These are phyloP conservation scores for Myiothlypis coronata DNA, from an alignment of 2,797 vertebrate genomes.

Conservation along the genomic window DNA sequence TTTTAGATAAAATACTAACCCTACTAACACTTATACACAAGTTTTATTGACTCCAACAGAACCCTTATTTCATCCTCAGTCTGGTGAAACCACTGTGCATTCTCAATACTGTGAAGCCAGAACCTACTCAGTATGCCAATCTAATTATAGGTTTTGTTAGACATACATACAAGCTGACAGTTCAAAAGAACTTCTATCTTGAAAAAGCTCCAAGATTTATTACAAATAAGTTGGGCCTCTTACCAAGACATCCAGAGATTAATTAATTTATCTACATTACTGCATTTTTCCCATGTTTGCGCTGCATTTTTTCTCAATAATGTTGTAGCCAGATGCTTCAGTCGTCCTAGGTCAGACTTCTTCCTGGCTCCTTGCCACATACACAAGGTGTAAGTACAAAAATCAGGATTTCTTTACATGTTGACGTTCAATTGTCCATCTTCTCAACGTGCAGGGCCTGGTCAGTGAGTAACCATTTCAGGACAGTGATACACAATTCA, in stretches of 20 bases:
- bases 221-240: constrained; percentile 17
- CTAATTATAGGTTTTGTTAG: background rate
- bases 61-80: background rate
- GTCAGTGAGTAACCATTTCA: background rate
- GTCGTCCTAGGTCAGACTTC: background rate
- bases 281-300: background rate
- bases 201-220: constrained; percentile 12
- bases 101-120: background rate
- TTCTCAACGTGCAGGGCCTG: background rate
- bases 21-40: fast-evolving
- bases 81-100: background rate
- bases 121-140: background rate
- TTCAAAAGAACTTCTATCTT: constrained; percentile 31
- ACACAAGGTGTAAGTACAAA: background rate
- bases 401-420: background rate
- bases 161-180: background rate
- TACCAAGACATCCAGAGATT: constrained; percentile 35
- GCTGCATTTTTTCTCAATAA: background rate
- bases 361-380: background rate
- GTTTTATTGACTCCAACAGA: background rate
- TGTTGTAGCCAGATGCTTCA: constrained; percentile 11
- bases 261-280: constrained; percentile 38
- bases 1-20: background rate
- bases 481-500: background rate
- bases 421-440: background rate